These are phyloP conservation scores for Microcebus lehilahytsara DNA, from an alignment of 2,113 vertebrate genomes.

Conservation along the genomic window DNA sequence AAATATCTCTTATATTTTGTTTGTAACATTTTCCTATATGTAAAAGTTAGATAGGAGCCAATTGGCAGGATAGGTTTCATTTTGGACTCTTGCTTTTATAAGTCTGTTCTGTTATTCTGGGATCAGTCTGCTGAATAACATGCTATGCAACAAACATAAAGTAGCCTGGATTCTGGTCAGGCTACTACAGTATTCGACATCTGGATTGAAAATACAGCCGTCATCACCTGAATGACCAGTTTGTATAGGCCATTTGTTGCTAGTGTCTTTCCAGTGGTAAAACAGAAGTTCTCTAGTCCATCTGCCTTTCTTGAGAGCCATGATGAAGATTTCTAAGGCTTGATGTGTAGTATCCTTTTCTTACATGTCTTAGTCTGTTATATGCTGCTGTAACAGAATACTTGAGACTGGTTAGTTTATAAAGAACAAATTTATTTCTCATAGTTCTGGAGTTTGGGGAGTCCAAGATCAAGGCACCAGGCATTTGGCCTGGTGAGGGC, in stretches of 20 bases:
- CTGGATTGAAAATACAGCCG: background rate
- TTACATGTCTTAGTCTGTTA: background rate
- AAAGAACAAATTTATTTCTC: background rate
- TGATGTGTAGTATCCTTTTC: background rate
- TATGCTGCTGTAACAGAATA: background rate
- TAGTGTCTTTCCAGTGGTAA: background rate
- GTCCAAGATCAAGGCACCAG: background rate
- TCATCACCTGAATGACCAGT: background rate
- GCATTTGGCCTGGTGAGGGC: background rate
- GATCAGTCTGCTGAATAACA: background rate
- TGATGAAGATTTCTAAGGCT: background rate
- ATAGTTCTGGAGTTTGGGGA: background rate
- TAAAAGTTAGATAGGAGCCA: background rate
- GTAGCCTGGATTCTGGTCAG: background rate
- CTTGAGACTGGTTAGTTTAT: background rate
- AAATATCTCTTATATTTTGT: slow-evolving; percentile 9
- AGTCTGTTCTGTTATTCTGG: background rate
- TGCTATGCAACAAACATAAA: background rate
- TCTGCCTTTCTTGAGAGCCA: background rate
- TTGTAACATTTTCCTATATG: slow-evolving; percentile 28
- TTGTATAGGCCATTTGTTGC: background rate
- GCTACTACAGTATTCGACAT: background rate
- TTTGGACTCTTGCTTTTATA: background rate
- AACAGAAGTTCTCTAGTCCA: background rate
- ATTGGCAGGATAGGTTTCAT: background rate